Evolutionary conservation across 2,113 vertebrate species (phyloP), one percentile per base, ranked within the genome.

Genomic region (Podarcis cretensis): DNA sequence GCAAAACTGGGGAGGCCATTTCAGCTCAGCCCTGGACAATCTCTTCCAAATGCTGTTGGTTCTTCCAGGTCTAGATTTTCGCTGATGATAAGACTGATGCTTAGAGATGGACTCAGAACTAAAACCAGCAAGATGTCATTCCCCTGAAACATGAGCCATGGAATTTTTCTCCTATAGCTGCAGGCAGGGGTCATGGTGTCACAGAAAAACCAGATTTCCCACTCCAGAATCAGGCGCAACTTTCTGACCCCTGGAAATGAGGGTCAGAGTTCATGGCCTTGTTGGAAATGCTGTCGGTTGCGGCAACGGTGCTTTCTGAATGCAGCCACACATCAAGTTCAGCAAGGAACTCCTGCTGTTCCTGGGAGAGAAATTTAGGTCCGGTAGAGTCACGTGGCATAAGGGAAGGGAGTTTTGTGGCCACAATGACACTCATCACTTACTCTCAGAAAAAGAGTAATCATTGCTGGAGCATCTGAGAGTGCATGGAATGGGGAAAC

Each of bases 131-230:
- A 83, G 40, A 32, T 32, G 5, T 23, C 81, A 83, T 88, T 83
- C 73, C 30, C 16, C 14, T 68, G 81, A 68, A 83, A 88, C 48
- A 63, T 81, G 37, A 87, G 48, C 77, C 63, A 57, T 21, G 7
- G 23, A 65, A 35, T 8, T 63, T 10, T n/a, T 37, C 32, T 35
- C 69, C 68, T 81, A 8, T 83, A 48, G 59, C 37, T 79, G 5
- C 59, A 75, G 37, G 81, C 59, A 83, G 63, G 40, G 40, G 81
- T 83, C 81, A 83, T 9, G 4, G 35, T 27, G 57, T 66, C 37
- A 76, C 25, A 68, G 76, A 68, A 54, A 71, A 71, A 66, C 80
- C 59, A 88, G 87, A 57, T 69, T 83, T 83, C 78, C 86, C 63
- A 79, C 63, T 40, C 30, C 37, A 78, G 35, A 78, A 81, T 81